Evolutionary conservation across 2,888 invertebrate species (phyloP), one percentile per base, ranked within the genome.

Genomic region (Pteria penguin): DNA sequence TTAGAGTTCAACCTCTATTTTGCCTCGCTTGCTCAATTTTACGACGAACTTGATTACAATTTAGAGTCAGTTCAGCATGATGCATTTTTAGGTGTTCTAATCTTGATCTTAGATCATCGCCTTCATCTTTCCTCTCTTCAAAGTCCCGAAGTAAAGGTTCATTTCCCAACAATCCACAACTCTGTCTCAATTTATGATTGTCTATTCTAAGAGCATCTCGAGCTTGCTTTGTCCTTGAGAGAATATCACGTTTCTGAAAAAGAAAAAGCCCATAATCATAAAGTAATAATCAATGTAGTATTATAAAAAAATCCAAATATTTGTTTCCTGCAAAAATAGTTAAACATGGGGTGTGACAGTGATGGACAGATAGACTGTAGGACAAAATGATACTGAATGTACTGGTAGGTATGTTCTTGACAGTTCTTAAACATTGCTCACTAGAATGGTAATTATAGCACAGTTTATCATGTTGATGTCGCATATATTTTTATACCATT

Each of bases 101-200:
- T 82, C 88, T 87, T 26, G 85, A 75, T 65, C 83, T 81, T 62
- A 90, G 83, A 57, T 87, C 87, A 52, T 86, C 88, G 22, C 85
- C 85, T 72, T 91, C 89, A 57, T 92, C 91, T 65, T 92, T 90
- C 72, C 92, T 81, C 76, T 91, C 90, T 84, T 94, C 93, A 91
- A 93, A 93, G 84, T 94, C 93, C 65, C 91, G 82, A 26, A 94
- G 84, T 62, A 94, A 86, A 14, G 91, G 90, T 70, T 93, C 91
- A 83, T 94, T 93, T 1, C 93, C 93, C n/a, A 94, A 87, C 32
- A 94, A 88, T 18, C 94, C 94, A 78, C 93, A 92, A 69, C 92
- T 93, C 76, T 92, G 91, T 65, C 91, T 87, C 66, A 94, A 82
- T 75, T 90, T 89, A 29, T 91, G 90, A 58, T 92, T 92, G 81